These are phyloP conservation scores for Tichodroma muraria DNA, from an alignment of 2,113 vertebrate genomes.

Conservation along the genomic window DNA sequence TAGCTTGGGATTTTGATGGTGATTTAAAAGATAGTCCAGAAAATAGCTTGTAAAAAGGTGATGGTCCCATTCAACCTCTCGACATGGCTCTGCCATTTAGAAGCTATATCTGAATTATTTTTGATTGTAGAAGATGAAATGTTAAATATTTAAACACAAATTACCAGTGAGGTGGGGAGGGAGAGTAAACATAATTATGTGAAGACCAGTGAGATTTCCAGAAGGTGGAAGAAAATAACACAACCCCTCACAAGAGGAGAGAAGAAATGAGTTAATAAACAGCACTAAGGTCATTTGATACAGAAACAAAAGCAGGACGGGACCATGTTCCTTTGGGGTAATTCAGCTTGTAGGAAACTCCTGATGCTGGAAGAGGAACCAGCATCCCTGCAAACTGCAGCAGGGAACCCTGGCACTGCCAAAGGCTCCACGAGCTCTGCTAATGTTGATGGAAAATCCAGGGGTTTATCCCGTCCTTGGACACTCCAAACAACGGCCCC, in stretches of 20 bases:
- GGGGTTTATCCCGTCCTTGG: background rate
- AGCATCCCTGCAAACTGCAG: background rate
- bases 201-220: background rate
- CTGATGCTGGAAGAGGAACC: background rate
- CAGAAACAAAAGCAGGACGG: background rate
- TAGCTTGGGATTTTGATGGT: background rate
- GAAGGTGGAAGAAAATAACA: background rate
- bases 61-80: background rate
- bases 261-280: background rate
- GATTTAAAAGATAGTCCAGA: background rate
- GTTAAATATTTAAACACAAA: background rate
- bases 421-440: background rate
- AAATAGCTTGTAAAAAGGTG: background rate
- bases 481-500: background rate
- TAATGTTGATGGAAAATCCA: background rate
- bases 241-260: fast-evolving
- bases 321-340: fast-evolving
- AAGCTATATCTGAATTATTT: background rate
- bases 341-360: background rate
- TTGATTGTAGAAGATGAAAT: background rate
- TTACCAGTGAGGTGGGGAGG: background rate
- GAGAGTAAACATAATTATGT: background rate
- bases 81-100: fast-evolving
- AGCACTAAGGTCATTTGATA: fast-evolving
- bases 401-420: background rate